Percentiles rank a stretch among this genome's conserved stretches.
Conservation (phyloP, 2,888 invertebrate species). For the Sturmia bella region DNA sequence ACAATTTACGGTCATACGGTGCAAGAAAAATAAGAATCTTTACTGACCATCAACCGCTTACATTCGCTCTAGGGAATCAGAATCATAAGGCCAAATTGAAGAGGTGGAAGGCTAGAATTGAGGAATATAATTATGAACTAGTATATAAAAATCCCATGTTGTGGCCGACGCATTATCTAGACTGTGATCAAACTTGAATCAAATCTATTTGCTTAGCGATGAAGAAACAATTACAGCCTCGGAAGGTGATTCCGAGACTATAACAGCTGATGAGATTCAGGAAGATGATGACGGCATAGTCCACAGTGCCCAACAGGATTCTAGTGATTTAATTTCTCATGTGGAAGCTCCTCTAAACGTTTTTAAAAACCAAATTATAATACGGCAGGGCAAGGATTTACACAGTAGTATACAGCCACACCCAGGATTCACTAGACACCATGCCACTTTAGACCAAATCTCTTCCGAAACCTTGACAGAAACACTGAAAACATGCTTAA, state of each 20-base stretch:
- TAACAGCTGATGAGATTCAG: neutral
- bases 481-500: neutral
- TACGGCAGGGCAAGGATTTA: conserved; percentile 21
- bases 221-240: neutral
- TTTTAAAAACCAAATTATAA: conserved; percentile 60
- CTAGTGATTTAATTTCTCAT: conserved; percentile 57
- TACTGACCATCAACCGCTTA: conserved; percentile 19
- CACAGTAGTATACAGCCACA: conserved; percentile 38
- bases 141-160: conserved; percentile 53
- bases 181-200: conserved; percentile 7
- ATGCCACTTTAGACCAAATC: neutral
- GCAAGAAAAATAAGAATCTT: too few relatives aligned
- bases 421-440: conserved; percentile 10
- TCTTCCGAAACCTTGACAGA: neutral
- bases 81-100: conserved; percentile 47
- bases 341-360: conserved; percentile 48
- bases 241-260: neutral
- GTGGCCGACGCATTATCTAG: conserved; percentile 61
- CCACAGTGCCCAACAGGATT: conserved; percentile 67
- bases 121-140: conserved; percentile 67
- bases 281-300: neutral
- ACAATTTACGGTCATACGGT: conserved; percentile 43
- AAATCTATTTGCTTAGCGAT: neutral
- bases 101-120: conserved; percentile 60
- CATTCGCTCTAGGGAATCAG: conserved; percentile 13